These are phyloP conservation scores for Potorous gilbertii DNA, from an alignment of 2,797 vertebrate genomes.

Conservation along the genomic window DNA sequence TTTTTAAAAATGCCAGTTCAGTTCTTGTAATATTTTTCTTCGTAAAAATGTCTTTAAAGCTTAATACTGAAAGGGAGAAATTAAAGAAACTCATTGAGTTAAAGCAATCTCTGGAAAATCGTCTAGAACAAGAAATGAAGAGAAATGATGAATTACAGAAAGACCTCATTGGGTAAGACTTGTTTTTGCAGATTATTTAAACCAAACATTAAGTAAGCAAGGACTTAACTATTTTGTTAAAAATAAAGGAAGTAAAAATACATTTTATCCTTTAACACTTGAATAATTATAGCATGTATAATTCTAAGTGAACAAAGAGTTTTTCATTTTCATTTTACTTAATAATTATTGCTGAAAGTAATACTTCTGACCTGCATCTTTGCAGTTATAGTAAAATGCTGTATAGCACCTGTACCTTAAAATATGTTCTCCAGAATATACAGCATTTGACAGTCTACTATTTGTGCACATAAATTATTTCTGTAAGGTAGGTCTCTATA, in stretches of 20 bases:
- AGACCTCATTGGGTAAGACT: slow-evolving; percentile 91
- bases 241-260: background rate
- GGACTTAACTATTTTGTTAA: slow-evolving; percentile 38
- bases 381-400: too few species aligned
- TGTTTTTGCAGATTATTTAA: slow-evolving; percentile 19
- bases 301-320: too few species aligned
- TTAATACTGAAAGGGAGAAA: slow-evolving; percentile 91
- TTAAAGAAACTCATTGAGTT: slow-evolving; percentile 89
- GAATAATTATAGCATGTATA: too few species aligned
- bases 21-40: slow-evolving; percentile 40
- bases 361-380: too few species aligned
- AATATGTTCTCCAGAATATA: too few species aligned
- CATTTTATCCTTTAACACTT: background rate
- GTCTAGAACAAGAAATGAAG: slow-evolving; percentile 93
- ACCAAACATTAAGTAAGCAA: background rate
- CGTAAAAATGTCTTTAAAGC: slow-evolving; percentile 82
- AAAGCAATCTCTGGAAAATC: slow-evolving; percentile 88
- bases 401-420: too few species aligned
- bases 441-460: too few species aligned
- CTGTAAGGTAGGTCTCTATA: too few species aligned
- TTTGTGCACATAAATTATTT: too few species aligned
- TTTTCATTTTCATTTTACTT: too few species aligned
- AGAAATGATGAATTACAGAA: slow-evolving; percentile 93
- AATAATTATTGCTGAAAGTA: too few species aligned
- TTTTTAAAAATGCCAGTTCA: slow-evolving; percentile 3